Base-by-base conservation (phyloP, 92 coral and sea anemone genomes). In the Isaurus tuberculatus region DNA sequence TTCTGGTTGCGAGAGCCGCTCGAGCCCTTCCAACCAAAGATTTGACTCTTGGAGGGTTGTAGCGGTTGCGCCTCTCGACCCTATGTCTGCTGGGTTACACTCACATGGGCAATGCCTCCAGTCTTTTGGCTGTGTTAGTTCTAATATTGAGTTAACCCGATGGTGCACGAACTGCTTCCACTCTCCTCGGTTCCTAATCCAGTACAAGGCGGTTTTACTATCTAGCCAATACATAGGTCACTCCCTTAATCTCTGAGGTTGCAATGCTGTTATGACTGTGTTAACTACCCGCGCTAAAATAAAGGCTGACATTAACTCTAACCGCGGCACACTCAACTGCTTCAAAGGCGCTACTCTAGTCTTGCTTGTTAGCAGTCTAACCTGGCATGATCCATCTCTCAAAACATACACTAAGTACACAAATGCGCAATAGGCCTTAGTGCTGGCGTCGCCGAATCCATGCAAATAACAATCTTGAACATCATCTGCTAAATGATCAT, bases 161-260 rank as follows among this genome's bases (percentile, higher is more conserved):
- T 75, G 69, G n/a, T 70, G 83, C 20, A 88, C 91, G 17, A 88
- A 88, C 63, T 88, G 91, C 58, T 88, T 83, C 72, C 75, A 88
- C 65, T 88, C 73, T 4, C 79, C 65, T 6, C 27, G 69, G 34
- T 74, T 73, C 40, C 25, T 33, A 13, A 88, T 75, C 91, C 91
- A 88, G 51, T 55, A 83, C 42, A 87, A 40, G 0, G 79, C 85
- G 13, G 88, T 87, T 10, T 31, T 83, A 46, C 88, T 83, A 26
- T 88, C 91, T 27, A 70, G n/a, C 85, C 88, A 88, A 48, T n/a
- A n/a, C n/a, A n/a, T 83, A 83, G 64, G 32, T 30, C 23, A 69
- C 79, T 16, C 78, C 48, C 61, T 53, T 53, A 53, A 53, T 53
- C 19, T 60, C 4, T 44, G 73, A n/a, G 79, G 26, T 36, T 53